These are phyloP conservation scores for Phragmatobia fuliginosa DNA, from an alignment of 2,888 invertebrate species.

Conservation along the genomic window DNA sequence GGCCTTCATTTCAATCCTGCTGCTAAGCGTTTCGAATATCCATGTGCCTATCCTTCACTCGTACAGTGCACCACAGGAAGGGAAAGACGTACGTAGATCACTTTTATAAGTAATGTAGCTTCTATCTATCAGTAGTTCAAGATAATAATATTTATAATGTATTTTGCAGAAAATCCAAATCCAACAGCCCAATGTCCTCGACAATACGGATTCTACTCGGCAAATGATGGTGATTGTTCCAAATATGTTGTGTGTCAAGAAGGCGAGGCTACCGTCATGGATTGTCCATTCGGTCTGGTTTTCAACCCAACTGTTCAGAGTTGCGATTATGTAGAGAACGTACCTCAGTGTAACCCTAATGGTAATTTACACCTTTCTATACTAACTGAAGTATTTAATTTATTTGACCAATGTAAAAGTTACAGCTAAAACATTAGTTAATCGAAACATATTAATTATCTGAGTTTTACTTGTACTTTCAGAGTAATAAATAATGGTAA, in stretches of 20 bases:
- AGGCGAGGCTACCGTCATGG: constrained; percentile 65
- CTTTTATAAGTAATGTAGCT: constrained; percentile 21
- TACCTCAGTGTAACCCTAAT: constrained; percentile 64
- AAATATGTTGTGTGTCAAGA: constrained; percentile 67
- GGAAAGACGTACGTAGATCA: constrained; percentile 57
- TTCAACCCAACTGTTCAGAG: constrained; percentile 58
- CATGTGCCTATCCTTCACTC: constrained; percentile 93
- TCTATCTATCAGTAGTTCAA: neutral
- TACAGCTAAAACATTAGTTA: no score
- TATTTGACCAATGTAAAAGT: no score
- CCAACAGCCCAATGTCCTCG: constrained; percentile 54
- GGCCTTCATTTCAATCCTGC: constrained; percentile 91
- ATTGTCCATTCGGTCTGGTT: constrained; percentile 69
- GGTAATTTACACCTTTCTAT: constrained; percentile 38
- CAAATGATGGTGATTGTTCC: constrained; percentile 66
- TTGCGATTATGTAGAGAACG: constrained; percentile 75
- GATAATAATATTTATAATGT: neutral
- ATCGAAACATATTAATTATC: no score
- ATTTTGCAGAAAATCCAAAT: constrained; percentile 39
- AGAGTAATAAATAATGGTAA: no score
- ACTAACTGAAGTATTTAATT: neutral
- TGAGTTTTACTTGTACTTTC: no score
- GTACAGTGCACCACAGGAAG: constrained; percentile 89
- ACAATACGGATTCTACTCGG: constrained; percentile 62
- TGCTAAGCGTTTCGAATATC: constrained; percentile 86